Conservation (phyloP, 2,113 vertebrate species). For the Pholis gunnellus region DNA sequence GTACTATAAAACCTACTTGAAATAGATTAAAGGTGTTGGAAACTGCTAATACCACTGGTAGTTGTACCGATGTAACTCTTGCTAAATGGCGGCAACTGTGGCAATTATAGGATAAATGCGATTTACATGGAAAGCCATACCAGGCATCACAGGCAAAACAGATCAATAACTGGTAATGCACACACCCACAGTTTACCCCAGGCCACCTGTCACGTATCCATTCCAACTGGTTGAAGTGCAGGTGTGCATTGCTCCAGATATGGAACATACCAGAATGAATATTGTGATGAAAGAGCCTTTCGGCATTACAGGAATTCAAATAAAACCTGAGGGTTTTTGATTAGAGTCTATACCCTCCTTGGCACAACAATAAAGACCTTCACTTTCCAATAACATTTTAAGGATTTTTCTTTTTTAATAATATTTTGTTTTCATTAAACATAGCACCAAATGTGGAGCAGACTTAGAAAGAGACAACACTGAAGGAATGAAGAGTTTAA, state of each 20-base stretch:
- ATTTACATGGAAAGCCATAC: not conserved
- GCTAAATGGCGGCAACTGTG: too few species aligned
- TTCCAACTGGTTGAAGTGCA: conserved; percentile 5
- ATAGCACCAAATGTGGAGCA: not conserved
- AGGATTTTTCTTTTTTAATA: too few species aligned
- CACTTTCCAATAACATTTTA: not conserved
- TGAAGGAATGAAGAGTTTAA: not conserved
- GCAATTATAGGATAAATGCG: too few species aligned
- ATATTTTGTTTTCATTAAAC: not conserved
- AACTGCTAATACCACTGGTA: not conserved
- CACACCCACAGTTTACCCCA: not conserved
- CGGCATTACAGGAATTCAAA: conserved; percentile 17
- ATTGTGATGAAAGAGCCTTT: conserved; percentile 25
- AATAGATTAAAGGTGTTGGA: not conserved
- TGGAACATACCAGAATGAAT: conserved; percentile 36
- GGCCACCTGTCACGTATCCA: not conserved
- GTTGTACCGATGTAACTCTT: not conserved
- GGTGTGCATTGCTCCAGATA: conserved; percentile 27
- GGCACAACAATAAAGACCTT: not conserved
- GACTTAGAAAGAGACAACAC: not conserved
- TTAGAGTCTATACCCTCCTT: not conserved
- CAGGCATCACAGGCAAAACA: not conserved
- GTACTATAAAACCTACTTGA: not conserved
- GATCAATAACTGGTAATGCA: not conserved
- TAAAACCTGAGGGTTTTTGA: not conserved